Conservation (phyloP, 2,113 vertebrate genomes). For the Corythaixoides concolor region DNA sequence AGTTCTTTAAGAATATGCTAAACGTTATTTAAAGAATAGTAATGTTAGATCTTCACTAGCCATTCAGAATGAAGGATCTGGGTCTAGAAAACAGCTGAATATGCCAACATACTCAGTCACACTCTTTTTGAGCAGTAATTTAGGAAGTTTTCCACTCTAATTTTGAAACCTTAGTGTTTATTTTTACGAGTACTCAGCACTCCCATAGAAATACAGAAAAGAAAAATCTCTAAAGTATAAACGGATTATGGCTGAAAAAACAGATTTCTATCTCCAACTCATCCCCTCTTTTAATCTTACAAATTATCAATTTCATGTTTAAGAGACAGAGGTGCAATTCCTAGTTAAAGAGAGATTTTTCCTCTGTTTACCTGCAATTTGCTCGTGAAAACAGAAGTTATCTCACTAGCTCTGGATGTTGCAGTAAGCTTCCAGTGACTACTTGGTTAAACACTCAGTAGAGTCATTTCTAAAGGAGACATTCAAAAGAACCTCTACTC, state of each 20-base stretch:
- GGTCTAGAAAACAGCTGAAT: not conserved
- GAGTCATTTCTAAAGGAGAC: not conserved
- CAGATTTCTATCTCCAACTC: not conserved
- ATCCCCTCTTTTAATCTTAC: not conserved
- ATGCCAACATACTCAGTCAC: not conserved
- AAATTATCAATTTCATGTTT: not conserved
- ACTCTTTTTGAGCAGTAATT: not conserved
- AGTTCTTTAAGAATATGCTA: not conserved
- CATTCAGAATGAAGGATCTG: not conserved
- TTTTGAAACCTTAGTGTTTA: not conserved
- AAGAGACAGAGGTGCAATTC: not conserved
- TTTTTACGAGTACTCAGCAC: not conserved
- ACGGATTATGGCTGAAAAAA: not conserved
- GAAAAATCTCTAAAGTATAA: not conserved
- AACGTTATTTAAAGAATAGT: not conserved
- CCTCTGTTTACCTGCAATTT: not conserved
- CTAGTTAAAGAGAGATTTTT: not conserved
- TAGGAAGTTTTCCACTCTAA: not conserved
- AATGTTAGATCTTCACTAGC: not conserved
- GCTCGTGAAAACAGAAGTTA: not conserved
- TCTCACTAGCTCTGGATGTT: not conserved
- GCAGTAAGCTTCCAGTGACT: not conserved
- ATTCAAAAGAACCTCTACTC: not conserved
- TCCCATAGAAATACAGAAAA: not conserved
- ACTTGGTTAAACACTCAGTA: not conserved